phyloP scores from a whole-genome alignment of 2,888 invertebrate species.

The Helobdella robusta region DNA sequence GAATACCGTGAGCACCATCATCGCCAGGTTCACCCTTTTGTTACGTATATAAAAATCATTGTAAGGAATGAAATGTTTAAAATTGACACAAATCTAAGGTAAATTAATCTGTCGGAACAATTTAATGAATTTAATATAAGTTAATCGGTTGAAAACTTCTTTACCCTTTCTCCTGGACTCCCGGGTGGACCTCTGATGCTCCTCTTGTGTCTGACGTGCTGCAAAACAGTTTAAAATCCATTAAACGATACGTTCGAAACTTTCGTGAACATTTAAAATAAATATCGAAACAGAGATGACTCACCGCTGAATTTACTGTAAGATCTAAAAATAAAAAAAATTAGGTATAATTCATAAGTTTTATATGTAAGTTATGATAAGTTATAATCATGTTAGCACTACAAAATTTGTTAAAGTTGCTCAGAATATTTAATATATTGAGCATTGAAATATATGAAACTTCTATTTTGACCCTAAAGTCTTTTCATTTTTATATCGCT shows the following conservation, averaged over 20 bases:
- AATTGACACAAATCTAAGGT: not conserved
- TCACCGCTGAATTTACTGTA: not conserved
- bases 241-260: not conserved
- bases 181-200: conserved; percentile 22
- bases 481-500: no score
- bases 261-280: not conserved
- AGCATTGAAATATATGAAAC: not conserved
- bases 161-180: conserved; percentile 18
- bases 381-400: not conserved
- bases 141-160: not conserved
- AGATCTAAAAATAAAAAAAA: not conserved
- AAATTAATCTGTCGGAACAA: no score
- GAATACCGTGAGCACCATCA: conserved; percentile 32
- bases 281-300: not conserved
- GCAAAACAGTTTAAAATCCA: not conserved
- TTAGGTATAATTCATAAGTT: not conserved
- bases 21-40: conserved; percentile 26
- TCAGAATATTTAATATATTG: not conserved
- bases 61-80: not conserved
- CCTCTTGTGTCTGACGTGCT: conserved; percentile 16
- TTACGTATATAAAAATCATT: not conserved
- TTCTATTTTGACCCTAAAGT: no score
- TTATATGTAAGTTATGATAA: not conserved
- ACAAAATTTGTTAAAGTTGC: not conserved
- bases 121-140: no score